Base-by-base conservation (phyloP, 2,888 invertebrate species). In the Glaucopsyche alexis region DNA sequence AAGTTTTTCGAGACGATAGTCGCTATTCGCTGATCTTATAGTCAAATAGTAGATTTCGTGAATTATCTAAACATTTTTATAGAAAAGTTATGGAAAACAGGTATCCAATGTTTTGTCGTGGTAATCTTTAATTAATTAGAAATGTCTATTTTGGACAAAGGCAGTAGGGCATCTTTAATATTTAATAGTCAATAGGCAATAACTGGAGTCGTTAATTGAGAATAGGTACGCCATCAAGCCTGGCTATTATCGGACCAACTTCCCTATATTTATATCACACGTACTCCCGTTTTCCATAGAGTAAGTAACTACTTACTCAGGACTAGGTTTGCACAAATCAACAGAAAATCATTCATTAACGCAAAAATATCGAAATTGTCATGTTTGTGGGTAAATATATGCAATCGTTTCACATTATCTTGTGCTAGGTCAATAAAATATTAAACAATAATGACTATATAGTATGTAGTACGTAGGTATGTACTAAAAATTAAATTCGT, bases 21-120 rank as follows among this genome's bases (percentile, higher is more conserved):
- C 60, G 60, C 60, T 29, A 5, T 42, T 42, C 42, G 29, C 19
- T 16, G 9, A 19, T 60, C 19, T 60, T 60, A 60, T 7, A 42
- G 1, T 42, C 42, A 42, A 6, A 42, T 29, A 42, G 42, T 60
- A 29, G 60, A 60, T 60, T 60, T 60, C 8, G 29, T 29, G 38
- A 60, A 60, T 60, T 60, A 19, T 19, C 55, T 55, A n/a, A 29
- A 60, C 9, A 9, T 13, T 7, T 19, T 60, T 60, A 38, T 60
- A 60, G 29, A 38, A 60, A 60, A 7, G 29, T 60, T 60, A 60
- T 60, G 60, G 60, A 38, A 60, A 60, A 60, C 29, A 60, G 29
- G 29, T 60, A 60, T 13, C 6, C 14, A 13, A 60, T 60, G 29
- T 60, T 6, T 60, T 60, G 13, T 60, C 29, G 16, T 19, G 60